These are phyloP conservation scores for Physocephala rufipes DNA, from an alignment of 2,888 invertebrate genomes.

Conservation along the genomic window DNA sequence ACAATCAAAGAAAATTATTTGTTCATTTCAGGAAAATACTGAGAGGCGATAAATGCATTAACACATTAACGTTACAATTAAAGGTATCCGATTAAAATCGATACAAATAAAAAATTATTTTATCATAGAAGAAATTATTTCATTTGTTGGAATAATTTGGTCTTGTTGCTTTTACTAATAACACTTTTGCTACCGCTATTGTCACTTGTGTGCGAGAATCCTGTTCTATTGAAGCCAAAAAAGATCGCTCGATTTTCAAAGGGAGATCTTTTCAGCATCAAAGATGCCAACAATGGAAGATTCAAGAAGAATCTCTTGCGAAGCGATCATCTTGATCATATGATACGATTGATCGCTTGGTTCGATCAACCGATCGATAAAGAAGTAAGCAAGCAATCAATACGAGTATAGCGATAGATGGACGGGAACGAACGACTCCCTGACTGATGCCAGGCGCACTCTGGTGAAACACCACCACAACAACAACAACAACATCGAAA, in stretches of 20 bases:
- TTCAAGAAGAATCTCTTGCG: background rate
- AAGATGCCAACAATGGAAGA: background rate
- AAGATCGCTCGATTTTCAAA: slow-evolving; percentile 8
- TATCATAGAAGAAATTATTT: too few relatives aligned
- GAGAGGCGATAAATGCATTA: too few relatives aligned
- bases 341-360: slow-evolving; percentile 2
- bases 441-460: slow-evolving; percentile 27
- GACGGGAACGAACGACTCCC: too few relatives aligned
- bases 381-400: background rate
- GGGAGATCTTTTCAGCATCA: background rate
- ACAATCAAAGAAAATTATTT: too few relatives aligned
- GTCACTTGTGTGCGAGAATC: background rate
- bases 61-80: too few relatives aligned
- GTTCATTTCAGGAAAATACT: too few relatives aligned
- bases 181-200: too few relatives aligned
- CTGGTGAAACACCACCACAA: slow-evolving; percentile 2
- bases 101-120: too few relatives aligned
- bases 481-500: slow-evolving; percentile 23
- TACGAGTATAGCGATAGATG: too few relatives aligned
- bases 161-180: too few relatives aligned
- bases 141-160: too few relatives aligned
- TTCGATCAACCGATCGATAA: slow-evolving; percentile 6
- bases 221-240: slow-evolving; percentile 29
- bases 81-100: too few relatives aligned
- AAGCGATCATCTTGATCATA: background rate